Evolutionary conservation across 2,888 invertebrate species (phyloP).

Genomic region (Chromoteleia sp.): DNA sequence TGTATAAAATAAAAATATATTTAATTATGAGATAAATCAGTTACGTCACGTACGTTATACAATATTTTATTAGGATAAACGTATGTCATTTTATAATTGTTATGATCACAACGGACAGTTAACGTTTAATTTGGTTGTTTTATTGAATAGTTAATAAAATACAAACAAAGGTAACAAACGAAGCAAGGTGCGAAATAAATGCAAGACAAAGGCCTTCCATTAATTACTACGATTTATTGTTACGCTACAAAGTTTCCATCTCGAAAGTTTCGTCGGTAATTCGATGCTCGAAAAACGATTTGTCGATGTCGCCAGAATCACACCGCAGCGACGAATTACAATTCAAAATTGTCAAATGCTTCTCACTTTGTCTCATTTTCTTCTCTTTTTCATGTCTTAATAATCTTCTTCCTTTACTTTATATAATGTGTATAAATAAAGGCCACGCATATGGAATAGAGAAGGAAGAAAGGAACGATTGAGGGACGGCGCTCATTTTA

Average conservation of each 20-base stretch:
- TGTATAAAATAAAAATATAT: too few species aligned
- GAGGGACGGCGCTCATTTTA: conserved; percentile 51
- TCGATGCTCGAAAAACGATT: conserved; percentile 70
- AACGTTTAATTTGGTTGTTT: conserved; percentile 26
- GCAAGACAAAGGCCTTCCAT: conserved; percentile 67
- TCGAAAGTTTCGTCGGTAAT: conserved; percentile 71
- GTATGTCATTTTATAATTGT: too few species aligned
- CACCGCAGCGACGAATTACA: conserved; percentile 67
- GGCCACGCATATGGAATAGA: conserved; percentile 63
- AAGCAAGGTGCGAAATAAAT: conserved; percentile 56
- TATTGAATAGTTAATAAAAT: conserved; percentile 26
- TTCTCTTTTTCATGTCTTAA: conserved; percentile 42
- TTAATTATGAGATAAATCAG: too few species aligned
- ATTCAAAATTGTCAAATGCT: conserved; percentile 64
- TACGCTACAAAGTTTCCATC: conserved; percentile 77
- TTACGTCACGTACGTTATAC: too few species aligned
- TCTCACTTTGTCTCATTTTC: conserved; percentile 38
- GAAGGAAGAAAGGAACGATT: conserved; percentile 69
- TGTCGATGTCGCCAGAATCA: conserved; percentile 70
- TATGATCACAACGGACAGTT: too few species aligned
- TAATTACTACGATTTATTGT: conserved; percentile 82
- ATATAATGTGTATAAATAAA: conserved; percentile 64
- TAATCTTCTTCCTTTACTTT: conserved; percentile 58
- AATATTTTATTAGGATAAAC: too few species aligned
- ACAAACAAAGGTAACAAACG: conserved; percentile 20